Evolutionary conservation across 2,113 vertebrate genomes (phyloP).

Genomic region (Pachycephala philippinensis): DNA sequence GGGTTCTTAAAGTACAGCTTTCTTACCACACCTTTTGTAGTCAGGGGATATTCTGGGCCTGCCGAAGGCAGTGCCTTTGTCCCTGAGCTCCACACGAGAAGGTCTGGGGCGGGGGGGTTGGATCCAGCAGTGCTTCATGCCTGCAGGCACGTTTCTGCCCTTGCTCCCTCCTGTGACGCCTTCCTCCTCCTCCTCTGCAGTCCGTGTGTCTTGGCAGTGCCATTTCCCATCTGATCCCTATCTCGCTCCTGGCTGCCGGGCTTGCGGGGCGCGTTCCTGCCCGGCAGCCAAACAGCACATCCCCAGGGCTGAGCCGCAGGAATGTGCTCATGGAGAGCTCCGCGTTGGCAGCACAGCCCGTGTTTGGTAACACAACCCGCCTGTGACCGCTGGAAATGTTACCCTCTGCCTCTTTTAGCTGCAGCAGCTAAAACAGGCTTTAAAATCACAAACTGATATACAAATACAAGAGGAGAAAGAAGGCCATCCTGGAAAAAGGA

Average conservation of each 20-base stretch:
- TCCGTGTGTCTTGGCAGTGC: background rate
- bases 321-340: background rate
- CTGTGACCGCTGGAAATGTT: background rate
- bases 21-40: background rate
- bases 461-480: background rate
- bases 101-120: background rate
- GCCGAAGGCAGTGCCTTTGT: background rate
- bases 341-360: rapidly evolving
- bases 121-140: background rate
- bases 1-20: background rate
- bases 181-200: background rate
- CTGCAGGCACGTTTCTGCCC: background rate
- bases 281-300: background rate
- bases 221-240: background rate
- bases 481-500: background rate
- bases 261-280: background rate
- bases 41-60: background rate
- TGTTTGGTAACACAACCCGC: background rate
- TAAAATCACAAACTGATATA: background rate
- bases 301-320: background rate
- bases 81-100: background rate
- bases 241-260: background rate
- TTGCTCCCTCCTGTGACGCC: background rate
- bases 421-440: background rate
- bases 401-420: background rate